phyloP scores from a whole-genome alignment of 2,113 vertebrate genomes.

The Acinonyx jubatus region DNA sequence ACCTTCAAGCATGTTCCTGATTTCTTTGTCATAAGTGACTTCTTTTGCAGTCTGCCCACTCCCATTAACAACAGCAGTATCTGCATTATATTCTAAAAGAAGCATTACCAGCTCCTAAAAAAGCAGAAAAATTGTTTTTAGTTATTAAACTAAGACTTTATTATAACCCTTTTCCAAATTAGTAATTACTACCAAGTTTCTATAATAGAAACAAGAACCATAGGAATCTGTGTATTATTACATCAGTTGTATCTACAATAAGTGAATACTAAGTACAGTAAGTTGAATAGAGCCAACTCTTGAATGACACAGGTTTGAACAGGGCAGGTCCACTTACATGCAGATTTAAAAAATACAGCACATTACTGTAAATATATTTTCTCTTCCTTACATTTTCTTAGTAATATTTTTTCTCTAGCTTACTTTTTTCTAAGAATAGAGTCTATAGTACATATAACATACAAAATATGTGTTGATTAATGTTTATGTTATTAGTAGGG shows the following conservation, averaged over 20 bases:
- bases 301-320: not conserved
- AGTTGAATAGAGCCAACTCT: not conserved
- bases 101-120: slow-evolving; percentile 94
- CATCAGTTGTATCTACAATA: not conserved
- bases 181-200: not conserved
- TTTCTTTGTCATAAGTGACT: slow-evolving; percentile 94
- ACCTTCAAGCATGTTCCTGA: slow-evolving; percentile 96
- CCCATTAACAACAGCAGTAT: slow-evolving; percentile 91
- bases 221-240: not conserved
- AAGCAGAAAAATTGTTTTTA: slow-evolving; percentile 50
- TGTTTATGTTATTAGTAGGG: not conserved
- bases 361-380: not conserved
- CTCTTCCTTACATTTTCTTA: not conserved
- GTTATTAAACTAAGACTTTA: slow-evolving; percentile 29
- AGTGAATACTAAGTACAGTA: not conserved
- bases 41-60: slow-evolving; percentile 92
- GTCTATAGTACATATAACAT: not conserved
- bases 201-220: not conserved
- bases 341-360: not conserved
- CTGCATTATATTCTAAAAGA: slow-evolving; percentile 91
- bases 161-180: slow-evolving; percentile 1
- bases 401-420: not conserved
- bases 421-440: not conserved
- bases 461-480: not conserved
- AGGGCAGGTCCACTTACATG: not conserved